Conservation (phyloP, 2,888 invertebrate species). For the Parnassius orleans region DNA sequence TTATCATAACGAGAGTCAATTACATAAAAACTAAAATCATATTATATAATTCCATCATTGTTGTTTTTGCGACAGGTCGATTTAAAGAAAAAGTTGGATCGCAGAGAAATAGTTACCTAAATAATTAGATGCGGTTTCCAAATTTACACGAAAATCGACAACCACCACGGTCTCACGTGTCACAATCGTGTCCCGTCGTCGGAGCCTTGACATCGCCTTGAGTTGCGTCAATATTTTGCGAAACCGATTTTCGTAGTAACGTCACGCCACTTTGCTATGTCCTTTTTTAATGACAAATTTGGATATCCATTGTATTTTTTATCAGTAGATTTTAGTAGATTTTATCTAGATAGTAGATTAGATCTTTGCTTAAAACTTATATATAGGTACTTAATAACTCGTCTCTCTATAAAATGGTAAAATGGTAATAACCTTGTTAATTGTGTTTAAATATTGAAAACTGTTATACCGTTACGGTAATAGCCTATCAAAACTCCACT, state of each 20-base stretch:
- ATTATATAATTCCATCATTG: no score
- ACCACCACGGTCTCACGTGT: conserved; percentile 13
- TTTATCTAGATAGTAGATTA: no score
- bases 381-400: no score
- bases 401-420: no score
- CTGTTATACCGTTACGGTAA: no score
- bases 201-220: conserved; percentile 33
- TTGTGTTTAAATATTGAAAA: no score
- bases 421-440: no score
- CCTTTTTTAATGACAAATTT: conserved; percentile 18
- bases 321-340: not conserved
- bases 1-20: no score
- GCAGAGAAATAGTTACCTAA: not conserved
- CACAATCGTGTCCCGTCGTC: conserved; percentile 18
- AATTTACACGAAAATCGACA: conserved; percentile 23
- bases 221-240: conserved; percentile 33
- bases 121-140: conserved; percentile 10
- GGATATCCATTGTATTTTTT: conserved; percentile 3
- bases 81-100: not conserved
- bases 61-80: no score
- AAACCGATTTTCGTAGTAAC: conserved; percentile 29
- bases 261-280: conserved; percentile 24
- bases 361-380: no score
- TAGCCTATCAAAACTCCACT: no score
- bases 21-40: no score